Evolutionary conservation across 2,113 vertebrate genomes (phyloP).

Genomic region (Petromus typicus): DNA sequence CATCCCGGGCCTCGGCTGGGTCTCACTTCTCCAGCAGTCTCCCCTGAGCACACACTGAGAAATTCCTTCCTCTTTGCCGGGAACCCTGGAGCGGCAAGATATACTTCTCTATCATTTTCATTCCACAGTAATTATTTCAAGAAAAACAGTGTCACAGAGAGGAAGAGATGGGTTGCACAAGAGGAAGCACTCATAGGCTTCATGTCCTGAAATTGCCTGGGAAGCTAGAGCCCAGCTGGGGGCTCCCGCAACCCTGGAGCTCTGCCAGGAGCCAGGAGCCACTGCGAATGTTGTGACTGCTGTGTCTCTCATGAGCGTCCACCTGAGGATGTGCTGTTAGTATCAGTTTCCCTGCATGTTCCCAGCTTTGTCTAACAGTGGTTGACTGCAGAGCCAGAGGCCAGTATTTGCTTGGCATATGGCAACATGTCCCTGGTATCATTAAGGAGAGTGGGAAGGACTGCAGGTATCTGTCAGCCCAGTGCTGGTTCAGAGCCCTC

Average conservation of each 20-base stretch:
- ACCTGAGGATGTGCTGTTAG: accelerated
- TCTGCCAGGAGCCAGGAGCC: neutral
- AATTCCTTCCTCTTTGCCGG: neutral
- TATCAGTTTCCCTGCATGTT: no score
- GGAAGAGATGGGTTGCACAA: accelerated
- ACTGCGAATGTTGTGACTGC: accelerated
- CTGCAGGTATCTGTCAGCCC: neutral
- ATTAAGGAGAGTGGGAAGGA: neutral
- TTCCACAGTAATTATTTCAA: neutral
- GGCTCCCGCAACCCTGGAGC: accelerated
- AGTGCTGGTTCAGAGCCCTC: accelerated
- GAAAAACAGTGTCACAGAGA: neutral
- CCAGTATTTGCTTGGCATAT: neutral
- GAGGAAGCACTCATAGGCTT: neutral
- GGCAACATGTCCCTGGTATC: neutral
- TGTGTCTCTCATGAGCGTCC: accelerated
- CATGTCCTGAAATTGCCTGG: accelerated
- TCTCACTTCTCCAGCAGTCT: neutral
- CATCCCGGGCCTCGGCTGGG: neutral
- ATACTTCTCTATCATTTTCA: neutral
- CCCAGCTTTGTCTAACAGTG: no score
- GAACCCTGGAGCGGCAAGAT: neutral
- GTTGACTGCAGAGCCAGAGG: neutral
- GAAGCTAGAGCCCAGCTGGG: neutral
- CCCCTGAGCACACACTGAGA: neutral